Evolutionary conservation across 2,888 invertebrate species (phyloP), one percentile per base, ranked within the genome.

Genomic region (Caenorhabditis zanzibari): DNA sequence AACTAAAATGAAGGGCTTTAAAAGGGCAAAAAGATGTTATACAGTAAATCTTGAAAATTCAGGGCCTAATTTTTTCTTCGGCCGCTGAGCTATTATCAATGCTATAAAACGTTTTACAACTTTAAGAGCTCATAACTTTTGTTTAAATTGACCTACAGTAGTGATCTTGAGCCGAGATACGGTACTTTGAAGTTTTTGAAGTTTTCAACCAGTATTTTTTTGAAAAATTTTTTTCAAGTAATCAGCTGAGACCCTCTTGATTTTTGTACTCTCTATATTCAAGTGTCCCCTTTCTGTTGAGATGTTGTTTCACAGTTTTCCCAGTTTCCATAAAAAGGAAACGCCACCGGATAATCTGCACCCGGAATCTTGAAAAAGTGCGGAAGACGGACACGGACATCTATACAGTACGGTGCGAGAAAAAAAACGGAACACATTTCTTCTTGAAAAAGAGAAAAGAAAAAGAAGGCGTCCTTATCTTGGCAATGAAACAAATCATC

Each of bases 401-500:
- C n/a, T 72, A 41, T 64, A 52, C 52, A 47, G 26, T 28, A 16
- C 24, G 6, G 19, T 19, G 38, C 35, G 35, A 59, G 0, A 35
- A 44, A 68, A 52, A 68, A 76, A 76, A 56, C 59, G 59, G 68
- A 66, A 56, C 59, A 56, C 59, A 58, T 68, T 47, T 49, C 28
- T 52, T 52, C 52, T 68, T 58, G 38, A 69, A 63, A 63, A 69
- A 69, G 35, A 52, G 41, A 61, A 58, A 59, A 35, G 19, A 52
- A 32, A 61, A 58, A 59, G 41, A 14, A 26, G 12, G 26, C 19
- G 24, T 56, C 52, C 59, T 61, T 68, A 69, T 68, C 76, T 54
- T 49, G 74, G 74, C 68, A 58, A 59, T 59, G 76, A 76, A 76
- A 76, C 76, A 76, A 76, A 76, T 76, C 56, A 73, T 73, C 63